Percentiles rank a stretch among this genome's conserved stretches.
Conservation (phyloP, 2,113 vertebrate genomes). For the Danio rerio region GRCz12tu NC_133189.1:33644501-33645000, state of each 20-base stretch:
- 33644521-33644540: constrained; percentile 18
- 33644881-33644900: constrained; percentile 70
- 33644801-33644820: constrained; percentile 58
- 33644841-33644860: constrained; percentile 56
- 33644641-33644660: constrained; percentile 26
- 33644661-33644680: background rate
- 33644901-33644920: constrained; percentile 71
- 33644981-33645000: constrained; percentile 2
- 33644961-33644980: constrained; percentile 50
- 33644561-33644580: constrained; percentile 10
- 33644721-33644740: constrained; percentile 41
- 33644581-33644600: constrained; percentile 36
- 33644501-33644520: background rate
- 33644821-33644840: constrained; percentile 40
- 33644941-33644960: constrained; percentile 45
- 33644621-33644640: constrained; percentile 37
- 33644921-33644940: constrained; percentile 60
- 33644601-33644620: constrained; percentile 42
- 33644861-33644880: constrained; percentile 64
- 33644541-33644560: constrained; percentile 10
- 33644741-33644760: constrained; percentile 41
- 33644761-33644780: constrained; percentile 62
- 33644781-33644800: constrained; percentile 27
- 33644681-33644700: constrained; percentile 17
- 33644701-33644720: constrained; percentile 24